Evolutionary conservation across 2,113 vertebrate species (phyloP), one percentile per base, ranked within the genome.

Genomic region (Seriola dumerili): DNA sequence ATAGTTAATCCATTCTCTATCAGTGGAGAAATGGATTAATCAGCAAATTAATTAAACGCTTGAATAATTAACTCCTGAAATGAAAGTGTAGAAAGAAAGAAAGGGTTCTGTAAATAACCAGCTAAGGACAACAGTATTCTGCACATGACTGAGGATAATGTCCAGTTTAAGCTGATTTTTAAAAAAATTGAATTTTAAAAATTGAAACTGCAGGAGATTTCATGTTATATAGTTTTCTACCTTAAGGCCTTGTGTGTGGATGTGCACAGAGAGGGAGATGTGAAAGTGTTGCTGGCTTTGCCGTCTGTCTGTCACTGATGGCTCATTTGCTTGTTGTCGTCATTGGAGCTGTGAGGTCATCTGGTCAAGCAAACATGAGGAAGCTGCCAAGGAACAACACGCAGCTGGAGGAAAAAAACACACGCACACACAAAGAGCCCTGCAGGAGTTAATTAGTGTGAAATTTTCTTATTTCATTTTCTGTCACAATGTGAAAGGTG

Each of bases 361-460:
- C 65, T 71, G 90, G 90, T 88, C 88, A 88, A 59, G 68, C 85
- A 87, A 91, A 89, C 84, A 85, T 78, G 78, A 91, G 72, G 75
- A 84, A 88, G 91, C 89, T 91, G 85, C 85, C 87, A 86, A 76
- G 72, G 34, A 88, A 80, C 72, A 87, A 85, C 17, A 25, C 17
- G 32, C 32, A 44, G 34, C 80, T 64, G 79, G 65, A 62, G 62
- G 50, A 23, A 21, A 61, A 42, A 48, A 52, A 67, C 38, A 38
- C 38, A 7, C 38, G 8, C 38, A 38, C 38, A 38, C 38, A 42
- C 40, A 38, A 29, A 59, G 62, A 55, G 73, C 76, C 86, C 80
- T 29, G 80, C 81, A 84, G 78, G 86, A 78, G 77, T 81, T 91
- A 91, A 95, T 94, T 85, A 93, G 88, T 90, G 91, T 89, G 90